phyloP scores from a whole-genome alignment of 2,797 vertebrate genomes.

The Aphelocoma californica region DNA sequence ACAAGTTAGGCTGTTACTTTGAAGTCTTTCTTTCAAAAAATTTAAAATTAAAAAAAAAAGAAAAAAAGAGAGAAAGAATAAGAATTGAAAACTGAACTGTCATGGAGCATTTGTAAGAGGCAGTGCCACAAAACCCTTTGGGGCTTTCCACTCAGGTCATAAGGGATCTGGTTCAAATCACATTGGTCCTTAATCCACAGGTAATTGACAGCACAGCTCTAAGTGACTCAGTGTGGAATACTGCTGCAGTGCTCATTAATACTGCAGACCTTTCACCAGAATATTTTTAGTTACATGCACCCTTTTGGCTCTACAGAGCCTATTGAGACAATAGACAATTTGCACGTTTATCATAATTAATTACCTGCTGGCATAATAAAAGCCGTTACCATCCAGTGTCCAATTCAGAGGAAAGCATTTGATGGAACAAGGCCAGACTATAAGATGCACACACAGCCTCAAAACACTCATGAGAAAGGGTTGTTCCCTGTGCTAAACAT shows the following conservation, averaged over 20 bases:
- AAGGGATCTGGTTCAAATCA: neutral
- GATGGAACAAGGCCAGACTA: neutral
- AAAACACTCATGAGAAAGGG: neutral
- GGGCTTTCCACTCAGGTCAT: neutral
- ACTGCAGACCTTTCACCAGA: neutral
- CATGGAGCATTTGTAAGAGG: neutral
- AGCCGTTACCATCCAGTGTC: neutral
- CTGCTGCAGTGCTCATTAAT: neutral
- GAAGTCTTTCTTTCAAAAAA: neutral
- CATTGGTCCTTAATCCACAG: slow-evolving; percentile 6
- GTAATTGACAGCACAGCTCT: slow-evolving; percentile 4
- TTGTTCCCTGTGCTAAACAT: neutral
- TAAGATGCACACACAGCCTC: neutral
- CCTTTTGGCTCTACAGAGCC: neutral
- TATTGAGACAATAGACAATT: neutral
- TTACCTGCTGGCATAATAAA: slow-evolving; percentile 21
- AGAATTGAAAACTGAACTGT: neutral
- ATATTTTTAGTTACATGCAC: neutral
- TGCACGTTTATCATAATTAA: slow-evolving; percentile 17
- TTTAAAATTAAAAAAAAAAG: neutral
- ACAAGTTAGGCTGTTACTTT: neutral
- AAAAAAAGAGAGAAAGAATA: neutral
- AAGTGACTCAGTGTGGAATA: neutral
- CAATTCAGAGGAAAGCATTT: neutral
- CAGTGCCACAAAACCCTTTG: neutral